Conservation (phyloP, 1,140 invertebrate species). For the Euglossa dilemma region DNA sequence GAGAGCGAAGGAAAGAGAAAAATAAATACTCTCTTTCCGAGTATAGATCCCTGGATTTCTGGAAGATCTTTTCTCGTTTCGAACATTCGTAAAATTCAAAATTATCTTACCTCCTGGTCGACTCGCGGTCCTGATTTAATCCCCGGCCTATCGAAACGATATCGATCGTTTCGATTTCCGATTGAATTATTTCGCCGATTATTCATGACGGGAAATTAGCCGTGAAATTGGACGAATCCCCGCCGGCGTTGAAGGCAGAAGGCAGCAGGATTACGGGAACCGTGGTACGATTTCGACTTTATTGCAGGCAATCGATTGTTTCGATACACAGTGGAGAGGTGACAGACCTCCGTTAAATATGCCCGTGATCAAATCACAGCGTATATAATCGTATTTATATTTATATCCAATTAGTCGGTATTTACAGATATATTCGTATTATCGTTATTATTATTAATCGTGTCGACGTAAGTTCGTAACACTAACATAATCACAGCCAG, state of each 20-base stretch:
- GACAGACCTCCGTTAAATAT: constrained; percentile 39
- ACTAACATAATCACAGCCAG: constrained; percentile 80
- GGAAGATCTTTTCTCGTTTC: background rate
- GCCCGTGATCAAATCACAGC: constrained; percentile 59
- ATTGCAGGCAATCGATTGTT: constrained; percentile 65
- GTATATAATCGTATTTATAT: constrained; percentile 64
- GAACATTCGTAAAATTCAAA: background rate
- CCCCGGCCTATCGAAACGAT: background rate
- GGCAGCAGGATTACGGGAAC: constrained; percentile 30
- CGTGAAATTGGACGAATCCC: constrained; percentile 6
- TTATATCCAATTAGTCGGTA: constrained; percentile 50
- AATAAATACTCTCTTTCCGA: too few relatives aligned
- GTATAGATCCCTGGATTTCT: too few relatives aligned
- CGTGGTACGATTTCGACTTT: constrained; percentile 58
- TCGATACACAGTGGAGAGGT: constrained; percentile 54
- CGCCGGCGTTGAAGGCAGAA: background rate
- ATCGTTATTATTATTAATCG: constrained; percentile 48
- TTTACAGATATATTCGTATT: constrained; percentile 59
- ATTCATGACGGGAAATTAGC: constrained; percentile 32
- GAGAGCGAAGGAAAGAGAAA: too few relatives aligned
- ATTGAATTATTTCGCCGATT: background rate
- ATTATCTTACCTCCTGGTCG: background rate
- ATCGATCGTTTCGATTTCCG: background rate
- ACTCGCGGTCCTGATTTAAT: constrained; percentile 3
- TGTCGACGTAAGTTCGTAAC: constrained; percentile 59